These are phyloP conservation scores for Motacilla tschutschensis DNA, from an alignment of 2,113 vertebrate species.

Conservation along the genomic window DNA sequence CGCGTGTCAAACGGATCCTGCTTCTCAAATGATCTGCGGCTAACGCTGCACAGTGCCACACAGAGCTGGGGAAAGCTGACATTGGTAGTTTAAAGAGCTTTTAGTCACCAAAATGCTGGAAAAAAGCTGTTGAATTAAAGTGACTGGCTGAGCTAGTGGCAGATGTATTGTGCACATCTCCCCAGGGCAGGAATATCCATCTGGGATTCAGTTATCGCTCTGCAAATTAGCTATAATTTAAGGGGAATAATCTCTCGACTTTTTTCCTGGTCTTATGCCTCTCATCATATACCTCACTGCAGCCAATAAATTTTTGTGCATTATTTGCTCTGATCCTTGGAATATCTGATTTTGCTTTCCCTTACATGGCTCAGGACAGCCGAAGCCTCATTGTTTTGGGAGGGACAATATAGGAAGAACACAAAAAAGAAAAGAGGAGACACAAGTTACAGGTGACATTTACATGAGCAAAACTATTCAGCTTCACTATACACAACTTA, in stretches of 20 bases:
- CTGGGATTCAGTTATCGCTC: slow-evolving; percentile 33
- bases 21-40: neutral
- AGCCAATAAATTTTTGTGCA: slow-evolving; percentile 52
- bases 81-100: slow-evolving; percentile 23
- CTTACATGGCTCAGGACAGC: neutral
- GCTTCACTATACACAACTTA: neutral
- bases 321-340: neutral
- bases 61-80: neutral
- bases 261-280: slow-evolving; percentile 5
- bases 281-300: slow-evolving; percentile 29
- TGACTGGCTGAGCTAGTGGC: neutral
- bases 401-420: neutral
- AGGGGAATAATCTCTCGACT: slow-evolving; percentile 34
- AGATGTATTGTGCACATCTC: neutral
- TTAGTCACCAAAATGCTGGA: neutral
- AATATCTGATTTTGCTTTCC: neutral
- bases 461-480: neutral
- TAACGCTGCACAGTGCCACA: neutral
- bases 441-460: neutral
- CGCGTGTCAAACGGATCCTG: neutral
- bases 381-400: neutral
- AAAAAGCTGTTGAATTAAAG: neutral
- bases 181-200: slow-evolving; percentile 3
- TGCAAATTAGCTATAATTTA: slow-evolving; percentile 42
- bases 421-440: neutral